phyloP scores from a whole-genome alignment of 1,140 invertebrate species.

The Neodiprion fabricii region DNA sequence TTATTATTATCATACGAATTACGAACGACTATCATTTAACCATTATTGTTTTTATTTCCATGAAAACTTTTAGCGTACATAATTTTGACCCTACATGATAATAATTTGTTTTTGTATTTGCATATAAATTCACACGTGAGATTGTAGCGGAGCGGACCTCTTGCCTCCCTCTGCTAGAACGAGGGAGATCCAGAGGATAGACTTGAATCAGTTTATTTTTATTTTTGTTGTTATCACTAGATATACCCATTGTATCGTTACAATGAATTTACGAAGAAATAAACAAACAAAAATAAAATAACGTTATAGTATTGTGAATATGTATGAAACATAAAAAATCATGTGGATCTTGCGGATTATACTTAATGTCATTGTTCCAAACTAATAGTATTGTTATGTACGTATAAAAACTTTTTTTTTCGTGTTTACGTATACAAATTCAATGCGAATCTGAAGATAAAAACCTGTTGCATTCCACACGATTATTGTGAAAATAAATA shows the following conservation, averaged over 20 bases:
- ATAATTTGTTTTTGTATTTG: slow-evolving; percentile 10
- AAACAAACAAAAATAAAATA: neutral
- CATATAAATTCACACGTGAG: slow-evolving; percentile 3
- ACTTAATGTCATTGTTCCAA: slow-evolving; percentile 2
- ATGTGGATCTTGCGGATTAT: neutral
- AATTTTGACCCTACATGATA: no score
- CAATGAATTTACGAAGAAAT: neutral
- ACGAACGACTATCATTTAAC: no score
- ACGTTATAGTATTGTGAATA: neutral
- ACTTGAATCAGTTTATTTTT: slow-evolving; percentile 30
- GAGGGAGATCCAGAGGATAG: slow-evolving; percentile 47
- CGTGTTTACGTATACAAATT: no score
- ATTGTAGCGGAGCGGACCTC: slow-evolving; percentile 22
- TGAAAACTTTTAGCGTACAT: no score
- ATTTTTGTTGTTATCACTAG: neutral
- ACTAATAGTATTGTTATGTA: slow-evolving; percentile 8
- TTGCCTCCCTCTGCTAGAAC: slow-evolving; percentile 45
- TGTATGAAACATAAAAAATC: neutral
- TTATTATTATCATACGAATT: no score
- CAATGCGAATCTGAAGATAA: neutral
- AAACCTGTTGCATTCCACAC: slow-evolving; percentile 13
- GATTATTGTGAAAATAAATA: slow-evolving; percentile 10
- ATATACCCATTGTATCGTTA: neutral
- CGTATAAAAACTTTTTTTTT: neutral
- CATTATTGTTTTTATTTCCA: no score